Evolutionary conservation across 2,888 invertebrate species (phyloP), one percentile per base, ranked within the genome.

Genomic region (Pterobdella sp.): DNA sequence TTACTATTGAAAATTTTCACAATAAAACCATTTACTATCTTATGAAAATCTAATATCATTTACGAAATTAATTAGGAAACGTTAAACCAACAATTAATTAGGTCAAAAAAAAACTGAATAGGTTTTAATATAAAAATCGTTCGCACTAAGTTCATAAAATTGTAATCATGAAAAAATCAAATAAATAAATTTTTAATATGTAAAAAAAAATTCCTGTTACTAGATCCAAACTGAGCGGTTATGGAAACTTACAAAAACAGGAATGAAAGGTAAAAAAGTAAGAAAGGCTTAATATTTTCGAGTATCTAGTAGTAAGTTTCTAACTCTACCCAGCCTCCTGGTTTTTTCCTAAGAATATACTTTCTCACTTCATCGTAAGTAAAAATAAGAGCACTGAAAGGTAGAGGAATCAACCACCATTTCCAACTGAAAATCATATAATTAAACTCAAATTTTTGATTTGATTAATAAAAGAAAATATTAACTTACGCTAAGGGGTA

Each of bases 401-500:
- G 77, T 70, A 78, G 69, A 29, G 78, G 74, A 2, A 73, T 72
- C 56, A 78, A 36, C 77, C 77, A 78, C 78, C 78, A 78, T 2
- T 72, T 69, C 72, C 74, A 77, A 29, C 78, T 78, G 75, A n/a
- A 74, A 64, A 42, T 42, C 10, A 42, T 7, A 14, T 42, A 42
- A 42, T 42, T 42, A 42, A 42, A 18, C 18, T 42, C 10, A 42
- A 14, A 42, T 14, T 14, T 14, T 42, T 42, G 42, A 42, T 42
- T 42, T 42, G 18, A 14, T 42, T 42, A 14, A 7, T 18, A 42
- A 42, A 32, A 1, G 26, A 26, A 31, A 14, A 26, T 32, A 14
- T 10, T 34, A 26, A 31, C 80, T 76, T 78, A 84, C 84, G 82
- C 80, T 66, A 84, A 79, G 73, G 82, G 82, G 78, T 84, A 83